Conservation (phyloP, 2,113 vertebrate genomes). For the Melospiza melodia region DNA sequence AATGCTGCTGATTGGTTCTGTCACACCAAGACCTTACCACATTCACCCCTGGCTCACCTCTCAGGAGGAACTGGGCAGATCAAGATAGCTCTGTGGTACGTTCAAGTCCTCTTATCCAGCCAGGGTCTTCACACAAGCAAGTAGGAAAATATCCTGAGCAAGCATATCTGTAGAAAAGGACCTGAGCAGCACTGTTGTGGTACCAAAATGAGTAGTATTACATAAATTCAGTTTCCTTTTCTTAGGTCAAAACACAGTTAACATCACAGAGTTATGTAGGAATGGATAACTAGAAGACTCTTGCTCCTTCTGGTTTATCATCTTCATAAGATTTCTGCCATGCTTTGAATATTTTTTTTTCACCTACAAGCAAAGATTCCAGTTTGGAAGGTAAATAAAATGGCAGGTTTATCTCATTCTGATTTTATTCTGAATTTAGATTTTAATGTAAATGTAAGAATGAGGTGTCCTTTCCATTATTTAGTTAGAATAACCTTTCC, state of each 20-base stretch:
- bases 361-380: background rate
- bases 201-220: accelerated
- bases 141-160: background rate
- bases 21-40: background rate
- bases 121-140: background rate
- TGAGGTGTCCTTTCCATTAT: background rate
- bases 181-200: background rate
- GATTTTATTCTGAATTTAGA: background rate
- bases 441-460: slow-evolving; percentile 30
- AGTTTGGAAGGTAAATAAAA: background rate
- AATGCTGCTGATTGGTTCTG: background rate
- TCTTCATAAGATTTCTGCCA: background rate
- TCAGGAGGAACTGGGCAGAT: background rate
- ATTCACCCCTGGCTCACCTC: background rate
- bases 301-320: background rate
- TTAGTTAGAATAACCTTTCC: background rate
- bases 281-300: background rate
- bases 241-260: background rate
- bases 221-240: background rate
- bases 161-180: background rate
- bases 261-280: background rate
- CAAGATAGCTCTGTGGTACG: background rate
- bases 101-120: background rate
- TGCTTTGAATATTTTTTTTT: background rate
- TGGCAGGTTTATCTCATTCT: background rate